A percentile compares a stretch with the other conserved stretches of the same genome.
phyloP scores from a whole-genome alignment of 2,888 invertebrate species.

The Callyntrura sp. region DNA sequence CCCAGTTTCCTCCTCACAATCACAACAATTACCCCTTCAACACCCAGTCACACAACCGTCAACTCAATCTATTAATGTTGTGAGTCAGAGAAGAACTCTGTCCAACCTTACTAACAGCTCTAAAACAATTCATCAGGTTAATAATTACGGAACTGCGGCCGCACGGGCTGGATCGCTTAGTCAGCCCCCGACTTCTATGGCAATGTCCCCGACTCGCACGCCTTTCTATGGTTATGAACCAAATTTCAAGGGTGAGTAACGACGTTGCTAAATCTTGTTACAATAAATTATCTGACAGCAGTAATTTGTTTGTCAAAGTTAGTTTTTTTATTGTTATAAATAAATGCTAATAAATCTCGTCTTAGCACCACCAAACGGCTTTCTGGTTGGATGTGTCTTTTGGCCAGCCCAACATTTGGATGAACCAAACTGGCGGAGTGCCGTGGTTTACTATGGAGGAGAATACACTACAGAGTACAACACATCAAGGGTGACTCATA shows the following conservation, averaged over 20 bases:
- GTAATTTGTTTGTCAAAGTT: too few species aligned
- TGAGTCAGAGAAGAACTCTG: slow-evolving; percentile 86
- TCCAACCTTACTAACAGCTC: slow-evolving; percentile 87
- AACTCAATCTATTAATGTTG: slow-evolving; percentile 77
- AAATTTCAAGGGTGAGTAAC: slow-evolving; percentile 89
- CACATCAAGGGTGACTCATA: slow-evolving; percentile 95
- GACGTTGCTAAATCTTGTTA: neutral
- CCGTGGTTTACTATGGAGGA: slow-evolving; percentile 93
- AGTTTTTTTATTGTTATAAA: too few species aligned
- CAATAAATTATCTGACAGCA: too few species aligned
- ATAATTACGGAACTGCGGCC: slow-evolving; percentile 69
- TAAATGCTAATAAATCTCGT: too few species aligned
- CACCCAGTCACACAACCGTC: slow-evolving; percentile 73
- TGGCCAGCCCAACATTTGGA: slow-evolving; percentile 85
- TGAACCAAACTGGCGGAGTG: slow-evolving; percentile 88
- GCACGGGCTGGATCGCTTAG: slow-evolving; percentile 79
- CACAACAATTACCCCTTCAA: slow-evolving; percentile 79
- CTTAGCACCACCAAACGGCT: slow-evolving; percentile 93
- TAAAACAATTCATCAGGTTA: slow-evolving; percentile 81
- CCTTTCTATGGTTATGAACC: slow-evolving; percentile 98
- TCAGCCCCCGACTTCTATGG: slow-evolving; percentile 82
- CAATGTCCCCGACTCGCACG: slow-evolving; percentile 85
- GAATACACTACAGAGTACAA: slow-evolving; percentile 93
- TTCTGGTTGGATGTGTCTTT: slow-evolving; percentile 97
- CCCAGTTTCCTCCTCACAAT: slow-evolving; percentile 78